Evolutionary conservation across 2,113 vertebrate genomes (phyloP), one percentile per base, ranked within the genome.

Genomic region (Romanogobio albipinnatus): DNA sequence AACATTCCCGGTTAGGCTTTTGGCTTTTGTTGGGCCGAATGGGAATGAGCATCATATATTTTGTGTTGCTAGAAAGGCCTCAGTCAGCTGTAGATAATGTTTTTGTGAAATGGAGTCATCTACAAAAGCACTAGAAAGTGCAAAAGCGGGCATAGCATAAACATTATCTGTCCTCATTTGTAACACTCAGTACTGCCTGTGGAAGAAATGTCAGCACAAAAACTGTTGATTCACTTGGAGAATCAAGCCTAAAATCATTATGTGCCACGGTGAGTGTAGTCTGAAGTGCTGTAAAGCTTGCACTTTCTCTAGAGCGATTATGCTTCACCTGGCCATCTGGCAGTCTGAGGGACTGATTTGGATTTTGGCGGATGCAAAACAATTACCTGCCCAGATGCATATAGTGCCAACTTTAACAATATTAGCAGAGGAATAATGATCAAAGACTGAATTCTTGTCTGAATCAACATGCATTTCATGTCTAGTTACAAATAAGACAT

Each of bases 301-400:
- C 8, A 13, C 26, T 49, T 76, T 53, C 24, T 51, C 79, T 36
- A 51, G 62, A 81, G 62, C 17, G 45, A 10, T 51, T 26, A 64
- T 2, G 19, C 79, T 68, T 36, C 45, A 79, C 43, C 77, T 79
- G 77, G 39, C 77, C 79, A 68, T 81, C 79, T 81, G 79, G 79
- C 79, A 68, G 45, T 81, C 47, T 22, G 26, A 22, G 62, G 26
- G 24, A 51, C 79, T 68, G 62, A 53, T 64, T 80, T 80, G 9
- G 24, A 39, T 64, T 29, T 66, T 81, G 61, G 78, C 24, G 5
- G 43, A 61, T 62, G 39, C n/a, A 15, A 45, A 22, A 22, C 26
- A 43, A 78, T 47, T 45, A 19, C n/a, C n/a, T 79, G 4, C 29
- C 75, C 75, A 58, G 29, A 56, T 56, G 13, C 77, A 62, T 43